Evolutionary conservation across 2,113 vertebrate species (phyloP).

Genomic region (Pachyramphus minor): DNA sequence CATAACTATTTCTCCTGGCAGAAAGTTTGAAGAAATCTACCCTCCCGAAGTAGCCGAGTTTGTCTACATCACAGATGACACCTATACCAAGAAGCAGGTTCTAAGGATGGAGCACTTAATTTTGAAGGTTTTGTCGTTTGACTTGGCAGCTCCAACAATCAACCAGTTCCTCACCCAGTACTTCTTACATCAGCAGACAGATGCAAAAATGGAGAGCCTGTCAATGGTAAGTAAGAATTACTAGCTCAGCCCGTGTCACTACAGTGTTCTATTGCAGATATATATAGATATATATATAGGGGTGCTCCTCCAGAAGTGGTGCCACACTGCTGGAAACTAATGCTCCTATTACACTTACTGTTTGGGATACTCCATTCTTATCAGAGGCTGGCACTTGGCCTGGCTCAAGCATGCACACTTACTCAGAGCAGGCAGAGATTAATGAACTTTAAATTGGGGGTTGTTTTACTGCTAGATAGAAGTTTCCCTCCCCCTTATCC

Average conservation of each 20-base stretch:
- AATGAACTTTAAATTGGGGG: neutral
- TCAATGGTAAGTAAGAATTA: slow-evolving; percentile 81
- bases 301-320: neutral
- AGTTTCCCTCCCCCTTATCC: neutral
- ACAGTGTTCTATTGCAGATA: neutral
- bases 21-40: slow-evolving; percentile 99
- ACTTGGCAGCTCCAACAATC: slow-evolving; percentile 93
- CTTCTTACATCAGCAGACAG: slow-evolving; percentile 77
- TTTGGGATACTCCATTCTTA: neutral
- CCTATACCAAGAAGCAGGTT: slow-evolving; percentile 97
- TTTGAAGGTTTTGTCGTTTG: slow-evolving; percentile 95
- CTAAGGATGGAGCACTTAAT: slow-evolving; percentile 97
- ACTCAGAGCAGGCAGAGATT: neutral
- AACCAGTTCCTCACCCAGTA: slow-evolving; percentile 96
- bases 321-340: neutral
- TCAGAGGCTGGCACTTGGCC: neutral
- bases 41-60: slow-evolving; percentile 97
- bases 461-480: neutral
- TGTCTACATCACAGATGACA: slow-evolving; percentile 98
- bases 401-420: neutral
- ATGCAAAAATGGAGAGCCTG: slow-evolving; percentile 83
- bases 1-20: slow-evolving; percentile 54
- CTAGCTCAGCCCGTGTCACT: rapidly evolving
- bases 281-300: too few relatives aligned
- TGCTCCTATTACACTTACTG: rapidly evolving